A percentile compares a stretch with the other conserved stretches of the same genome.
Evolutionary conservation across 2,113 vertebrate species (phyloP).

Genomic region (Progne subis): DNA sequence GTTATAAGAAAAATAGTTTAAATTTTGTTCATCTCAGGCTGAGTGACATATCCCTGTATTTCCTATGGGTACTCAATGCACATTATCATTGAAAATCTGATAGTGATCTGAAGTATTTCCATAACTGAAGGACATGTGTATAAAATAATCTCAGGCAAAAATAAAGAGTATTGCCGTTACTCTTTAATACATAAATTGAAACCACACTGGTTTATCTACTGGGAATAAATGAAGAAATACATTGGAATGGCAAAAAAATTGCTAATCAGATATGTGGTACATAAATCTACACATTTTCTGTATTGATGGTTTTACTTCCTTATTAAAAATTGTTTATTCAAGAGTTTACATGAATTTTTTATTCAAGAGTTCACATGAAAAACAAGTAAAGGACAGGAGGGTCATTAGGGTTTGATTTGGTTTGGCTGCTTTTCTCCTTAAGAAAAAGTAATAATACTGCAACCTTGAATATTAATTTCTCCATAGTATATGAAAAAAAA

Average conservation of each 20-base stretch:
- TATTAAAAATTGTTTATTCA: not conserved
- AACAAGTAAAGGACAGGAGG: not conserved
- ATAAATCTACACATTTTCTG: not conserved
- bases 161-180: conserved; percentile 5
- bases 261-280: not conserved
- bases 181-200: conserved; percentile 16
- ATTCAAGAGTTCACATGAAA: not conserved
- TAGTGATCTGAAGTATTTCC: conserved; percentile 39
- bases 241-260: not conserved
- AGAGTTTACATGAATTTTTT: not conserved
- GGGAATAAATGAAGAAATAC: not conserved
- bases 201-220: conserved; percentile 23
- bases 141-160: conserved; percentile 38
- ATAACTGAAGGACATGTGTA: conserved; percentile 38
- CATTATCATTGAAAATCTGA: not conserved
- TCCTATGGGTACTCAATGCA: conserved; percentile 28
- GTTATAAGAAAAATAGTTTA: not conserved
- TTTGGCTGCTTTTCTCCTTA: not conserved
- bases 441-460: not conserved
- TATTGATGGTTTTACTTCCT: not conserved
- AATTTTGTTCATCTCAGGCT: conserved; percentile 37
- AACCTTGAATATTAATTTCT: not conserved
- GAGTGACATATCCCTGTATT: conserved; percentile 4
- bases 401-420: not conserved
- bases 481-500: not conserved